A percentile compares a stretch with the other conserved stretches of the same genome.
Evolutionary conservation across 2,888 invertebrate species (phyloP).

Genomic region (Heliconius aoede): DNA sequence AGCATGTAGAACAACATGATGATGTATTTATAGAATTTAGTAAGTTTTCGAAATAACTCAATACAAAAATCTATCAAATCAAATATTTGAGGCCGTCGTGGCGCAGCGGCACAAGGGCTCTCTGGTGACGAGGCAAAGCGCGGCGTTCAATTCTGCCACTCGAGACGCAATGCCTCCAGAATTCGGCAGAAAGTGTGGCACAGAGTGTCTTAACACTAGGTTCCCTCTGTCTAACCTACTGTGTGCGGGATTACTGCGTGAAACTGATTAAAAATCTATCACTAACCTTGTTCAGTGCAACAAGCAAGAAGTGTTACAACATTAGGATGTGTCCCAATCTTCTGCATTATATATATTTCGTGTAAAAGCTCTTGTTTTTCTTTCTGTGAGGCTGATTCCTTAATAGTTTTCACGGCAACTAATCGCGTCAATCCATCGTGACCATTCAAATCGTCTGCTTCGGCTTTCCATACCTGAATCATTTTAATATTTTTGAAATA

Average conservation of each 20-base stretch:
- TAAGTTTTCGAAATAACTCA: not conserved
- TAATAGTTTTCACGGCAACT: slow-evolving; percentile 93
- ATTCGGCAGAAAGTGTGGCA: no score
- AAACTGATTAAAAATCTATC: slow-evolving; percentile 22
- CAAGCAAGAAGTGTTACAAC: slow-evolving; percentile 92
- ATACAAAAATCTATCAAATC: slow-evolving; percentile 18
- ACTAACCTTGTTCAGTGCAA: slow-evolving; percentile 91
- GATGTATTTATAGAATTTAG: not conserved
- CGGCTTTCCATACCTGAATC: slow-evolving; percentile 91
- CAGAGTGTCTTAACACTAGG: no score
- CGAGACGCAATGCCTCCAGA: no score
- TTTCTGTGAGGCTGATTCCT: slow-evolving; percentile 89
- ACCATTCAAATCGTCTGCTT: slow-evolving; percentile 90
- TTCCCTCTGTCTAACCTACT: no score
- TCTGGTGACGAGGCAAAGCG: no score
- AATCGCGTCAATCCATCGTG: slow-evolving; percentile 90
- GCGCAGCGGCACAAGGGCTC: no score
- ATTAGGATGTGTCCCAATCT: slow-evolving; percentile 91
- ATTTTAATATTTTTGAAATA: not conserved
- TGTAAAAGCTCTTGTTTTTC: slow-evolving; percentile 90
- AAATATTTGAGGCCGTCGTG: no score
- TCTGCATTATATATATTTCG: slow-evolving; percentile 91
- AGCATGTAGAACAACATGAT: not conserved
- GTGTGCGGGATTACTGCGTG: no score
- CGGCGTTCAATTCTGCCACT: no score